Base-by-base conservation (phyloP, 1,140 invertebrate species). In the Agrypnia vestita region DNA sequence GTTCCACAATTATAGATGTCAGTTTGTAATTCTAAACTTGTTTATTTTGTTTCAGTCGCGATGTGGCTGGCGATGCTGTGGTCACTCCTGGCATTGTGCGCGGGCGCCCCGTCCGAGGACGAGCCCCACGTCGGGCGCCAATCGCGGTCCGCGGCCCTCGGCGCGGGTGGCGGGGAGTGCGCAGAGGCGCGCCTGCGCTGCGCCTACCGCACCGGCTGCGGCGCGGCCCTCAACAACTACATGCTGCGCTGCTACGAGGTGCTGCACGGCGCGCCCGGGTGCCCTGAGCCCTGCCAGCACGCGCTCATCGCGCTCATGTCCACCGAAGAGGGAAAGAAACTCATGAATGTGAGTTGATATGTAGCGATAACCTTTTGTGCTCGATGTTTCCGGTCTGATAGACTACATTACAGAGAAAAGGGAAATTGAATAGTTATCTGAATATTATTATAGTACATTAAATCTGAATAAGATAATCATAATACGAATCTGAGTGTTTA, bases 281-380 rank as follows among this genome's bases (percentile, higher is more conserved):
- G 95, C 85, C 92, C 94, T 0, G 92, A 94, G 83, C 87, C 90
- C 17, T 96, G 95, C 85, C 91, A 93, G 79, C 91, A 94, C 85
- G 93, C 95, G 0, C 90, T 96, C 9, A 94, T 96, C 56, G 94
- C 94, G 0, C 89, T 96, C 15, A 94, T 92, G 0, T 95, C 94
- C 44, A 95, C 95, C 0, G 93, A 94, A 49, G 93, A 95, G 86
- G 95, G 95, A 15, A 92, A 94, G 83, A 90, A 92, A 71, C 90
- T 96, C 13, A 94, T 94, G 91, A 91, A 88, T 49, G 93, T 94
- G 85, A 91, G 91, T 89, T 81, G n/a, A 62, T 49, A 13, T 80
- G 1, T 13, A 1, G 7, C 1, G 49, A 13, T 51, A 51, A 15
- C 11, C 8, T 51, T 15, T 51, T 9, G 8, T 51, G 49, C 49